Evolutionary conservation across 2,797 vertebrate species (phyloP).

Genomic region (Falco berigora): DNA sequence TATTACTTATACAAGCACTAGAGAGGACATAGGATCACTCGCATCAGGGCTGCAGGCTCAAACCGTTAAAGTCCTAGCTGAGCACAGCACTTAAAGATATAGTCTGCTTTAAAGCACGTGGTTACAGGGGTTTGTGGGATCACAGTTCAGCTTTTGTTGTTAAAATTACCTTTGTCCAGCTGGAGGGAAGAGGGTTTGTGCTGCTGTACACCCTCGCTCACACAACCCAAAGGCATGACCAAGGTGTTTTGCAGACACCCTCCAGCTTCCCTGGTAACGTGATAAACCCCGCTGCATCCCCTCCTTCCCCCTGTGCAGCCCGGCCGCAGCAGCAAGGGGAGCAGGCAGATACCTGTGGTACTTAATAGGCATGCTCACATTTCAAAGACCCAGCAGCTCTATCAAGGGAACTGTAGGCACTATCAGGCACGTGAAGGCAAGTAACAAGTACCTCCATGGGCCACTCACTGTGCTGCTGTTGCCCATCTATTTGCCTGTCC

Average conservation of each 20-base stretch:
- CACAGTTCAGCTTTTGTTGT: background rate
- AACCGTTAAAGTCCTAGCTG: background rate
- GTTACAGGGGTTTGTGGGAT: background rate
- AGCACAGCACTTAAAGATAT: background rate
- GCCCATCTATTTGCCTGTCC: background rate
- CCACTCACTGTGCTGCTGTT: background rate
- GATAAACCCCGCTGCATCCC: background rate
- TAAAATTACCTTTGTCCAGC: background rate
- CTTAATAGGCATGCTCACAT: background rate
- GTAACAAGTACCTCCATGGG: background rate
- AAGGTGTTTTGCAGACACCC: background rate
- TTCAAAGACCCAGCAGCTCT: background rate
- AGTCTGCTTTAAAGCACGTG: background rate
- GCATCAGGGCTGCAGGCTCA: slow-evolving; percentile 20
- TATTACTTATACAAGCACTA: slow-evolving; percentile 31
- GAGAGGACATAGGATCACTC: slow-evolving; percentile 2
- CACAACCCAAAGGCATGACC: background rate
- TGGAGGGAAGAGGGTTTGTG: background rate
- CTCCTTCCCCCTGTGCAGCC: background rate
- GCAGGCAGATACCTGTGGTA: background rate
- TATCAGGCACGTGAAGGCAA: background rate
- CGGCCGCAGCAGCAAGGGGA: background rate
- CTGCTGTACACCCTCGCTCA: background rate
- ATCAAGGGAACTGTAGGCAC: background rate
- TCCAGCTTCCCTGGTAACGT: background rate